Percentiles rank a stretch among this genome's conserved stretches.
phyloP scores from a whole-genome alignment of 2,888 invertebrate genomes.

The Seira sanloemensis region DNA sequence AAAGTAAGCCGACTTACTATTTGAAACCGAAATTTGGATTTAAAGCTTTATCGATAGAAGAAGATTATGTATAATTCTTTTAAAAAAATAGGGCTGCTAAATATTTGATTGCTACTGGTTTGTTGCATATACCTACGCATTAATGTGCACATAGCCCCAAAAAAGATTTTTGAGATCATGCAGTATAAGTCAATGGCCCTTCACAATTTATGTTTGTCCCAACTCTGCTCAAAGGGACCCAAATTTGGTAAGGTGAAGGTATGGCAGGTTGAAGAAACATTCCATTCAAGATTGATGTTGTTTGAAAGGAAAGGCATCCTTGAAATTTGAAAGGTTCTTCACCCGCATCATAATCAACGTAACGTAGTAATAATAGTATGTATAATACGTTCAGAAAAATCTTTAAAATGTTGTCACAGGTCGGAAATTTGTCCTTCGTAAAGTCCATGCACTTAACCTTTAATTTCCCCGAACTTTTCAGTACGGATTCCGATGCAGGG shows the following conservation, averaged over 20 bases:
- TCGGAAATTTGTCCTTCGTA: slow-evolving; percentile 26
- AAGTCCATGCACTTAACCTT: slow-evolving; percentile 36
- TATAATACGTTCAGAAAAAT: not conserved
- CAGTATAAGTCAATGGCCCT: not conserved
- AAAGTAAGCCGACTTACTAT: too few relatives aligned
- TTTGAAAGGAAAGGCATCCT: slow-evolving; percentile 18
- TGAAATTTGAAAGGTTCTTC: slow-evolving; percentile 26
- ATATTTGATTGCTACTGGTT: too few relatives aligned
- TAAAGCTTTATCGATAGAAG: too few relatives aligned
- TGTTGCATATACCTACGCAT: not conserved
- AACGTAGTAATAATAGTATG: not conserved
- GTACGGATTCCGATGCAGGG: too few relatives aligned
- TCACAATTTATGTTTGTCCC: not conserved
- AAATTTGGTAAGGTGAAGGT: not conserved
- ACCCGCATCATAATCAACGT: not conserved
- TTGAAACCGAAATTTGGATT: too few relatives aligned
- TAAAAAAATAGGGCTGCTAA: too few relatives aligned
- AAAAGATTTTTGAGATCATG: too few relatives aligned
- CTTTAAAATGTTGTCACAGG: not conserved
- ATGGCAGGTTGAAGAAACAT: slow-evolving; percentile 17
- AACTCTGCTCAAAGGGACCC: not conserved
- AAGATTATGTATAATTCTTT: too few relatives aligned
- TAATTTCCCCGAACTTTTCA: not conserved
- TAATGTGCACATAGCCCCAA: not conserved
- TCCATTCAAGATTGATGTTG: not conserved